These are phyloP conservation scores for Cinara cedri DNA, from an alignment of 2,888 invertebrate species.

Conservation along the genomic window DNA sequence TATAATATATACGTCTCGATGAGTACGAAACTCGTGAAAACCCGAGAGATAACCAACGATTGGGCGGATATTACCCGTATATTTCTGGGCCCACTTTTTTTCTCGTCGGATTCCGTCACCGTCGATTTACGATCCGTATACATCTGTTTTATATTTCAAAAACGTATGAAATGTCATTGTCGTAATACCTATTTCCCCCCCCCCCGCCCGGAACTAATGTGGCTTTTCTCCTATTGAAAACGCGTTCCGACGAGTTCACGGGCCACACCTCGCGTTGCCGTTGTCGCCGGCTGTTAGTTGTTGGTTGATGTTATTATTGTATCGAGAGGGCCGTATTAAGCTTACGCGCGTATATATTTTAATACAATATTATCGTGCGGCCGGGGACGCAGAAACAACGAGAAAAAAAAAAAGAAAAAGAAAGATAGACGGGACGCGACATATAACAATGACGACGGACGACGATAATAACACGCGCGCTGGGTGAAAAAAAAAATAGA, in stretches of 20 bases:
- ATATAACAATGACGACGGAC: slow-evolving; percentile 41
- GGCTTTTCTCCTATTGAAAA: slow-evolving; percentile 28
- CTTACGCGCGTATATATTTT: neutral
- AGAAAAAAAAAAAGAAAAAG: neutral
- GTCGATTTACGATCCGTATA: too few relatives aligned
- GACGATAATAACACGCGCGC: slow-evolving; percentile 46
- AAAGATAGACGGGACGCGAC: slow-evolving; percentile 38
- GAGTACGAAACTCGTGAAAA: neutral
- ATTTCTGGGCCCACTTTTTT: too few relatives aligned
- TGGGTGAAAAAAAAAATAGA: neutral
- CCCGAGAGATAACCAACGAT: slow-evolving; percentile 16
- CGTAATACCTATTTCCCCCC: too few relatives aligned
- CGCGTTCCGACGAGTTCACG: slow-evolving; percentile 42
- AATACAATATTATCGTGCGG: slow-evolving; percentile 5
- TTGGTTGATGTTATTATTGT: slow-evolving; percentile 2
- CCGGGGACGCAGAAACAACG: neutral
- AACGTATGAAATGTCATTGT: too few relatives aligned
- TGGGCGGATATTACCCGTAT: neutral
- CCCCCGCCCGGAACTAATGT: too few relatives aligned
- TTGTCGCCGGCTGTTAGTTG: neutral
- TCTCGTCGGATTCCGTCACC: too few relatives aligned
- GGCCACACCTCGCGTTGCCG: slow-evolving; percentile 40
- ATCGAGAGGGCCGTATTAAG: slow-evolving; percentile 41
- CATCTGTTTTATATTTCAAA: neutral
- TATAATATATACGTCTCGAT: neutral